Conservation (phyloP, 2,888 invertebrate species). For the Corythucha ciliata region DNA sequence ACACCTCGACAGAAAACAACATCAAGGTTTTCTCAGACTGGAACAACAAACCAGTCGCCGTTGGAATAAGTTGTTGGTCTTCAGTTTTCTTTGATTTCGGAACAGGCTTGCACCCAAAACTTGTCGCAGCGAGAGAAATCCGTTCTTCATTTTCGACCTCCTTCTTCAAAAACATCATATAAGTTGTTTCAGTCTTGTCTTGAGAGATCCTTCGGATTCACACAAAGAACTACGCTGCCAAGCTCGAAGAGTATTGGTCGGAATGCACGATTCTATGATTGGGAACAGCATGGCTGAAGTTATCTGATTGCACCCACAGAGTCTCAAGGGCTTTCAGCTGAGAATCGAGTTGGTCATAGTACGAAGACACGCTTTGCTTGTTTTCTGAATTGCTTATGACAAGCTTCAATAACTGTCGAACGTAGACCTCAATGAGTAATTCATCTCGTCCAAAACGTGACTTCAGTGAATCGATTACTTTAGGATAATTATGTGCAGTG, state of each 20-base stretch:
- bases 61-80: too few species aligned
- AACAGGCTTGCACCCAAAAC: neutral
- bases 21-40: too few species aligned
- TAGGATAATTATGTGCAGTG: neutral
- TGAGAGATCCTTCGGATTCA: neutral
- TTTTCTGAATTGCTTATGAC: neutral
- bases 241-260: neutral
- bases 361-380: too few species aligned
- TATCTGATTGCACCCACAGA: constrained; percentile 2
- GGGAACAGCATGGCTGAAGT: constrained; percentile 8
- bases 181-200: neutral
- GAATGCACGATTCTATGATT: constrained; percentile 3
- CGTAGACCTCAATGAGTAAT: neutral
- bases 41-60: too few species aligned
- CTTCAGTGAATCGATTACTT: neutral
- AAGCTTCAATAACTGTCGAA: neutral
- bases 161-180: constrained; percentile 12
- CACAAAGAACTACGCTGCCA: constrained; percentile 8
- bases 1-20: neutral
- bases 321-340: constrained; percentile 10
- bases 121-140: constrained; percentile 4
- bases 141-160: constrained; percentile 16
- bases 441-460: neutral
- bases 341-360: constrained; percentile 1
- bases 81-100: neutral